These are phyloP conservation scores for Stramonita haemastoma DNA, from an alignment of 2,888 invertebrate genomes.

Conservation along the genomic window DNA sequence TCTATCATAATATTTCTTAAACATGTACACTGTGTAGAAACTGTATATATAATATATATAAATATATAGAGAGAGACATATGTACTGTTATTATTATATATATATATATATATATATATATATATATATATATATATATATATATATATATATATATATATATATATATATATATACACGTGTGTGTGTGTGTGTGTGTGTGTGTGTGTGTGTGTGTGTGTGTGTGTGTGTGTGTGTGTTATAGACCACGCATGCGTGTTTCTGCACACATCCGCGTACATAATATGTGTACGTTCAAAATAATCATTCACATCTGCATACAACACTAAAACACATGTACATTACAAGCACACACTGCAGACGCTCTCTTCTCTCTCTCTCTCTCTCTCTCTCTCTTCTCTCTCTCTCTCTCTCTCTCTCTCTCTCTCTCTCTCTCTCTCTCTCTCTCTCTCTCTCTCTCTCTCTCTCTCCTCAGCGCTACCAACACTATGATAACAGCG, in stretches of 20 bases:
- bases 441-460: slow-evolving; percentile 17
- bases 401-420: neutral
- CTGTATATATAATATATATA: no score
- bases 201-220: neutral
- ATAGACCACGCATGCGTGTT: neutral
- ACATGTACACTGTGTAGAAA: no score
- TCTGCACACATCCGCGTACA: neutral
- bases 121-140: neutral
- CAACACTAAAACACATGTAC: no score
- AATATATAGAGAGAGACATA: no score
- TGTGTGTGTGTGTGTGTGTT: no score
- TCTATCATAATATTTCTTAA: no score
- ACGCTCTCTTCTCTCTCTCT: neutral
- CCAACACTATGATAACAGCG: no score
- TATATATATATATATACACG: neutral
- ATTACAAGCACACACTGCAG: no score
- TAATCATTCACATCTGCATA: no score
- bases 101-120: no score
- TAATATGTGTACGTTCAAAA: neutral
- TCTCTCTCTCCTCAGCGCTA: neutral
- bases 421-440: slow-evolving; percentile 17
- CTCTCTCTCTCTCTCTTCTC: neutral
- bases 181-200: neutral
- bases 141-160: neutral
- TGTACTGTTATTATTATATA: no score